These are phyloP conservation scores for Mus minutoides DNA, from an alignment of 2,797 vertebrate species.

Conservation along the genomic window DNA sequence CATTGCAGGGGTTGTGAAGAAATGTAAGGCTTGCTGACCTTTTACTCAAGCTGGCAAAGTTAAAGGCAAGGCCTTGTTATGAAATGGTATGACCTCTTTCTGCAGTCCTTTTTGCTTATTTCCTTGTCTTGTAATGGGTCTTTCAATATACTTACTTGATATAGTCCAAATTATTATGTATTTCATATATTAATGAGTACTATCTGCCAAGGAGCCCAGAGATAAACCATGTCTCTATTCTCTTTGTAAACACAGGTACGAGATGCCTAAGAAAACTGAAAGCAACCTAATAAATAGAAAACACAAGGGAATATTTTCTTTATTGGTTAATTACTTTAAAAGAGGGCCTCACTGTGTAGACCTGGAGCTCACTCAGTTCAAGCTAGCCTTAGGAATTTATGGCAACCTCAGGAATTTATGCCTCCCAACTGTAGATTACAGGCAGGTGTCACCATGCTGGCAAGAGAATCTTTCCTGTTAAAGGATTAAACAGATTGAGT, in stretches of 20 bases:
- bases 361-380: neutral
- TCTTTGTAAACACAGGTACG: neutral
- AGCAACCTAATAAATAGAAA: neutral
- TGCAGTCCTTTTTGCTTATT: neutral
- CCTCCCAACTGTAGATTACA: neutral
- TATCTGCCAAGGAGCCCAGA: neutral
- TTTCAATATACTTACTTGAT: neutral
- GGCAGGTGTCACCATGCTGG: neutral
- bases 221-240: neutral
- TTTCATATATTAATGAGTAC: neutral
- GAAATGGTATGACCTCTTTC: slow-evolving; percentile 1
- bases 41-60: neutral
- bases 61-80: neutral
- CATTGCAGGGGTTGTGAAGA: neutral
- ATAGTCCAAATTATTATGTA: neutral
- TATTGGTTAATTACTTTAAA: neutral
- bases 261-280: neutral
- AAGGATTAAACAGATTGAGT: neutral
- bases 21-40: neutral
- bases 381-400: neutral
- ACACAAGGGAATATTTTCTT: neutral
- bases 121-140: neutral
- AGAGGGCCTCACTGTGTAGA: neutral
- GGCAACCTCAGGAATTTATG: too few relatives aligned
- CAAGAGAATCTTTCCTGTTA: neutral